Evolutionary conservation across 1,140 invertebrate genomes (phyloP).

Genomic region (Adelges cooleyi): DNA sequence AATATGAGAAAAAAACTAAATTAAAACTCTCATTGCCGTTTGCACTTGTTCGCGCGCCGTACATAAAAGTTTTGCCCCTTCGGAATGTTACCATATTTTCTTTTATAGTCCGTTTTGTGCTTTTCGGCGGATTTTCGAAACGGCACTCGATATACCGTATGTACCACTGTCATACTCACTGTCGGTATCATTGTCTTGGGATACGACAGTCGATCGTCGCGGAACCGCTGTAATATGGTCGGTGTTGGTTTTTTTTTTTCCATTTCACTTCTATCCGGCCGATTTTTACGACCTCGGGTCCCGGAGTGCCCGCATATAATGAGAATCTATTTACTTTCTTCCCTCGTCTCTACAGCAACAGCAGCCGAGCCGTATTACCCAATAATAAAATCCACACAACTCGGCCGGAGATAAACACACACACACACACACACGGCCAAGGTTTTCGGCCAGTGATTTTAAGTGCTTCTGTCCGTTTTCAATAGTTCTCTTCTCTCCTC

Average conservation of each 20-base stretch:
- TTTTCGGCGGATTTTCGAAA: too few relatives aligned
- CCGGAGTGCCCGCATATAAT: slow-evolving; percentile 3
- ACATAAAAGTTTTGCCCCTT: too few relatives aligned
- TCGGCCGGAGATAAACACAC: slow-evolving; percentile 10
- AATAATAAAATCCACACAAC: slow-evolving; percentile 23
- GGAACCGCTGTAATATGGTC: background rate
- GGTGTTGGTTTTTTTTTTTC: background rate
- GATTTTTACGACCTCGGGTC: slow-evolving; percentile 5
- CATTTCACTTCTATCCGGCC: background rate
- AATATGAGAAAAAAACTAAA: too few relatives aligned
- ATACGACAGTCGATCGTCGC: too few relatives aligned
- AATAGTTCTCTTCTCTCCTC: background rate
- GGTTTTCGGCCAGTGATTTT: slow-evolving; percentile 26
- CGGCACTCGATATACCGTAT: too few relatives aligned
- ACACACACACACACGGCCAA: background rate
- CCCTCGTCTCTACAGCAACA: background rate
- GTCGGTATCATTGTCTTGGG: too few relatives aligned
- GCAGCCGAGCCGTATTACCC: slow-evolving; percentile 1
- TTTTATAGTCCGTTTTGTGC: too few relatives aligned
- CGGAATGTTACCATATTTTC: too few relatives aligned
- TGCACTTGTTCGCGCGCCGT: too few relatives aligned
- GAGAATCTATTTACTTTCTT: slow-evolving; percentile 14
- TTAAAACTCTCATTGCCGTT: too few relatives aligned
- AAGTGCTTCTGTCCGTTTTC: slow-evolving; percentile 25
- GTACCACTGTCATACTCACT: too few relatives aligned